Evolutionary conservation across 2,888 invertebrate species (phyloP), one percentile per base, ranked within the genome.

Genomic region (Melangyna quadrimaculata): DNA sequence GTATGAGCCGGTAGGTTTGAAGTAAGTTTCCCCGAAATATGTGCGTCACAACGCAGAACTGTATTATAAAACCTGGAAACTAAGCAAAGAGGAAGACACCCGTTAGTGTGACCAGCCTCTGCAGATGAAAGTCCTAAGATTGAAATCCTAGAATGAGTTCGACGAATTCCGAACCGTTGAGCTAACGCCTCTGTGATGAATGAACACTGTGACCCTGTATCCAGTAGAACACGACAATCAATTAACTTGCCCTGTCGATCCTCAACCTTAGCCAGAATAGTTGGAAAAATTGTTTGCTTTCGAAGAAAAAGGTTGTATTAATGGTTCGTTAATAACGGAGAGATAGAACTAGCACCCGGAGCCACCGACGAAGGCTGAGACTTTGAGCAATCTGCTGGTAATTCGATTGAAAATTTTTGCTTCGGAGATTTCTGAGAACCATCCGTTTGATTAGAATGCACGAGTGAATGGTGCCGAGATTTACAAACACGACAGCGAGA

Each of bases 251-350:
- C 35, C 27, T 32, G 17, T 37, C 14, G n/a, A 37, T 59, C 35
- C 35, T 37, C 35, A 59, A 59, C 35, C 2, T 59, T 37, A 12
- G 35, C 35, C 2, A 35, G 19, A 22, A 59, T 12, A 5, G 59
- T 59, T 22, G 59, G 59, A 35, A 35, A 59, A 35, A 59, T 37
- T 29, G 59, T 57, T 55, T 59, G 59, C 19, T 37, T 59, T n/a
- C 14, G 35, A 32, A 35, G 12, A 19, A 5, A 7, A 32, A 9
- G 32, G 14, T 57, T 17, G 0, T 7, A 17, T 17, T 17, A 19
- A 57, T 57, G 17, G 6, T 57, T 57, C 32, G 32, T 57, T 12
- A 12, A 9, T 19, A 57, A 57, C 3, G 32, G 8, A 0, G 19
- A 8, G 19, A 5, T 10, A 0, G 57, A 57, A 19, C 12, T 53